Conservation (phyloP, 2,113 vertebrate species). For the Pygoscelis adeliae region DNA sequence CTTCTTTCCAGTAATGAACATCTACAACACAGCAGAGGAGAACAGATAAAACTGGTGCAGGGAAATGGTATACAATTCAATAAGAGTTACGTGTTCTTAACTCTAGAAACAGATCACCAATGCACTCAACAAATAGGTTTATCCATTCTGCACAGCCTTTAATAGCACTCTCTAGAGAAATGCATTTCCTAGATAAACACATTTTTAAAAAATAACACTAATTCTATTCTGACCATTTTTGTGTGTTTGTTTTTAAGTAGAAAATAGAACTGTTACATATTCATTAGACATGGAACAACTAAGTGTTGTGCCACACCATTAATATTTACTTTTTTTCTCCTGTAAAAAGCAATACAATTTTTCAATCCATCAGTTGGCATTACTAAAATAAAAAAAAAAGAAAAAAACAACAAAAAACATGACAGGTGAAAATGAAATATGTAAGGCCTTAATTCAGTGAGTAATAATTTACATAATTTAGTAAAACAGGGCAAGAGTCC, state of each 20-base stretch:
- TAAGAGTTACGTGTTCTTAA: not conserved
- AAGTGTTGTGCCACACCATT: not conserved
- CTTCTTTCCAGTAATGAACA: not conserved
- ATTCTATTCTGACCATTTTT: not conserved
- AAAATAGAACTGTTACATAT: slow-evolving; percentile 29
- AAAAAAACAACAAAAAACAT: not conserved
- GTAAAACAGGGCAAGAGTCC: not conserved
- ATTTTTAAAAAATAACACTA: not conserved
- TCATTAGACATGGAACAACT: slow-evolving; percentile 1
- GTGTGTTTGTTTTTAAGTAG: not conserved
- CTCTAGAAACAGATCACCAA: not conserved
- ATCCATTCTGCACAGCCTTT: not conserved
- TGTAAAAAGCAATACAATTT: not conserved
- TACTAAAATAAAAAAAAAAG: not conserved
- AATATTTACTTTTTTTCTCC: slow-evolving; percentile 13
- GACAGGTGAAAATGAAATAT: not conserved
- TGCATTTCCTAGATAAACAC: slow-evolving; percentile 5
- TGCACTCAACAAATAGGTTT: not conserved
- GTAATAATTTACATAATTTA: not conserved
- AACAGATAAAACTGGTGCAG: not conserved
- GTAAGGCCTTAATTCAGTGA: not conserved
- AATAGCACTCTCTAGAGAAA: not conserved
- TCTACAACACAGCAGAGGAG: not conserved
- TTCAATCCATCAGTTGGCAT: not conserved
- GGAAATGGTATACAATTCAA: not conserved